Evolutionary conservation across 2,113 vertebrate species (phyloP), one percentile per base, ranked within the genome.

Genomic region (Axis porcinus): DNA sequence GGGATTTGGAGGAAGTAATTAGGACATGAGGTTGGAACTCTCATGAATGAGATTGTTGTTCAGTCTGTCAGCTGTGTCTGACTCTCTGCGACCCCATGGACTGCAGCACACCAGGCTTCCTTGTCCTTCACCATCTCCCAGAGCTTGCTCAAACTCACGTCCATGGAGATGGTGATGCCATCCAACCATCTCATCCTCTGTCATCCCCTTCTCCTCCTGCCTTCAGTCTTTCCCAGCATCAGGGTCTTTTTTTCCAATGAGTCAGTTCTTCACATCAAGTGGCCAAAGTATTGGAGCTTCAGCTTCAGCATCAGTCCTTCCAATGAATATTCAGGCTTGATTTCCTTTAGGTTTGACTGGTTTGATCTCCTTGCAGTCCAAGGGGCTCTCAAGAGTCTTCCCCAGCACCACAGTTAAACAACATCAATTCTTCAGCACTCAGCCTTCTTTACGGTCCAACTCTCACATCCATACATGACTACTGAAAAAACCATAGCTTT

Each of bases 91-190:
- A 70, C n/a, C n/a, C 67, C 5, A 1, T 36, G 67, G n/a, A 70
- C 67, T 70, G 19, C 5, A 36, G n/a, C 67, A 70, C 5, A 5
- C n/a, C n/a, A 36, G 67, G n/a, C 67, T 70, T 36, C 67, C 67
- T 9, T 70, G n/a, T 70, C n/a, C 67, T 36, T 70, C 19, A 36
- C 67, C 4, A 40, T 36, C 67, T 70, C 64, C 64, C 64, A 36
- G 64, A 36, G 4, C n/a, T 70, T 70, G 64, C n/a, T 36, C 19
- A 70, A 6, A 70, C 17, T 70, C n/a, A 40, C 21, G 19, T 84
- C 54, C n/a, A 25, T 3, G 17, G 64, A 70, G 9, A 12, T 0
- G 0, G 64, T 36, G n/a, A 12, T 36, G 9, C n/a, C 64, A 36
- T 70, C 64, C 19, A 70, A 19, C n/a, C 10, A 5, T 36, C 64